Base-by-base conservation (phyloP, 1,140 invertebrate species). In the Cataglyphis hispanica region DNA sequence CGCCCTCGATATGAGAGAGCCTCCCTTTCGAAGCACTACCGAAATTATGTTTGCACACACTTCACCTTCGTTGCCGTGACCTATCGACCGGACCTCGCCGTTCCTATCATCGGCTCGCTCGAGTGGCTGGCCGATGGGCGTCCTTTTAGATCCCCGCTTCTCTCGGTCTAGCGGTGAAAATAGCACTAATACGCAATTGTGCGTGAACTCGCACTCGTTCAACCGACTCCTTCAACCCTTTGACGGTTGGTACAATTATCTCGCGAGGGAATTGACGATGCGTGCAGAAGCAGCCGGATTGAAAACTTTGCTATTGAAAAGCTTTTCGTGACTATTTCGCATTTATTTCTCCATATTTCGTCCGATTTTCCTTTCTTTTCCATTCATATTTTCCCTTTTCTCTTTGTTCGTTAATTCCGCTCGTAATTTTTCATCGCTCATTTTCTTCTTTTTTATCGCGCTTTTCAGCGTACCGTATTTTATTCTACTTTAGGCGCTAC, bases 11-110 rank as follows among this genome's bases (percentile, higher is more conserved):
- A 46, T 56, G 13, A 81, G 72, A 7, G 60, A 75, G 70, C 70
- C 74, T 66, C 69, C 58, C 34, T 58, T 70, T 31, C 67, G 66
- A 46, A 86, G 86, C 90, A 88, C 86, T 88, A 86, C 70, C 86
- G 72, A 91, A 90, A 90, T 91, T 91, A 91, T 91, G 88, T 91
- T 91, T 91, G 80, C 91, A 66, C 85, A 81, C 61, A 88, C 84
- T 85, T 85, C 78, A 70, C 86, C 66, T 70, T 86, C 66, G 60
- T 83, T 50, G 43, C 63, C 67, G 74, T 85, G 85, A 85, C 85
- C 88, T 90, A 89, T 90, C 89, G 89, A 87, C 85, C 85, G 85
- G 25, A 63, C 61, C 27, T 22, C 10, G 46, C 3, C 40, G 27
- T 63, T 84, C 10, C 22, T 67, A 13, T 50, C 46, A 19, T 31